A percentile compares a stretch with the other conserved stretches of the same genome.
phyloP scores from a whole-genome alignment of 2,797 vertebrate genomes.

The Melanotaenia nigrans region DNA sequence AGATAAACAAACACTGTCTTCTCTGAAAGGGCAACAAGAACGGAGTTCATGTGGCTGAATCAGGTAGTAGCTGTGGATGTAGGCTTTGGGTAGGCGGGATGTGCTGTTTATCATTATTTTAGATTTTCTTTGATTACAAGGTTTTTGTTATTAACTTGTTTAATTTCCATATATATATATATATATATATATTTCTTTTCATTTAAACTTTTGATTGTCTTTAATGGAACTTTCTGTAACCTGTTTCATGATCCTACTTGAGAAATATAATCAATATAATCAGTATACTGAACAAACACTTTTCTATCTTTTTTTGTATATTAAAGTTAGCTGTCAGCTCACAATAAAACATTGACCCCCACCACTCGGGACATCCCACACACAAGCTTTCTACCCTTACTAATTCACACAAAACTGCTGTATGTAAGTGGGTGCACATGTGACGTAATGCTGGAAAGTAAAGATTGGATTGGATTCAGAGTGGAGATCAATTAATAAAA shows the following conservation, averaged over 20 bases:
- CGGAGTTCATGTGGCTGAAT: background rate
- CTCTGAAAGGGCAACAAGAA: background rate
- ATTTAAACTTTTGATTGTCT: too few species aligned
- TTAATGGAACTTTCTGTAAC: background rate
- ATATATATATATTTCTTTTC: too few species aligned
- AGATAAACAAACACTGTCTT: slow-evolving; percentile 12
- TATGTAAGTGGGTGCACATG: background rate
- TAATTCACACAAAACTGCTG: background rate
- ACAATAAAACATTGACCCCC: background rate
- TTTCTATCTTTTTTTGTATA: background rate
- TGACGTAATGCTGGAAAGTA: too few species aligned
- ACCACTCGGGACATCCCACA: background rate
- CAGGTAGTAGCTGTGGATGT: background rate
- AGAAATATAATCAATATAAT: too few species aligned
- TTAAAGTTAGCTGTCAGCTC: background rate
- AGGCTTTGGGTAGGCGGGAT: background rate
- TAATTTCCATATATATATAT: background rate
- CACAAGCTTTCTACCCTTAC: background rate
- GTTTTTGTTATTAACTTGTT: background rate
- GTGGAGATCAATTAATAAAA: too few species aligned
- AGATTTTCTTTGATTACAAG: background rate
- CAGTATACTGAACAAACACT: background rate
- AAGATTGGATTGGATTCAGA: background rate
- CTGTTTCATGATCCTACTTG: background rate
- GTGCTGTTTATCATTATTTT: background rate